Evolutionary conservation across 2,797 vertebrate species (phyloP), one percentile per base, ranked within the genome.

Genomic region (Anolis apletophallus): DNA sequence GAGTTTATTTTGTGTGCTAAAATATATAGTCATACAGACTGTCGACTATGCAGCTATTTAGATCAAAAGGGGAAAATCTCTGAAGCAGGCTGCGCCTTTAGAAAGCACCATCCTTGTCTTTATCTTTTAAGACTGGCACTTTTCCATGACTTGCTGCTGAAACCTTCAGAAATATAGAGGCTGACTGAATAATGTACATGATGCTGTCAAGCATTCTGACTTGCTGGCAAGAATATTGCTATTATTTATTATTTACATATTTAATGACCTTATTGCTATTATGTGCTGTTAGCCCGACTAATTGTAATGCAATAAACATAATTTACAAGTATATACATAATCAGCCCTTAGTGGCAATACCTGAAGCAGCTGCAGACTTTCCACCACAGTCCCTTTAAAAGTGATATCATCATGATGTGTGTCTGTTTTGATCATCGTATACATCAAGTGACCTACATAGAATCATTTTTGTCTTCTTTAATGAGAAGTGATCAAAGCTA

Each of bases 161-260:
- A 91, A 52, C 57, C 36, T 75, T 77, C 85, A 95, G 90, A 94
- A 94, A 90, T 88, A 90, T 26, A 85, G 78, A 83, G 8, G 0
- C 36, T 74, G 61, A 11, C 74, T 91, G 88, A 86, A 81, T 82
- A 92, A 88, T 82, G 87, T 85, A 84, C 84, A 64, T 1, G 85
- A 89, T 84, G 80, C 87, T 87, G 84, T 91, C 88, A 93, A 91
- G 75, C 81, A 69, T 80, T 87, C 36, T 81, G 87, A 57, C 52
- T 81, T 80, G 26, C 80, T 89, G 84, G 83, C 92, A 90, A 93
- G 93, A 93, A 90, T 93, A 94, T 83, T 90, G 79, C 71, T 87
- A 88, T 93, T 95, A 95, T 93, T 95, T 94, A 94, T 93, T 95
- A 93, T 94, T 95, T 95, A 93, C 93, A 93, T 94, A 93, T 95